Evolutionary conservation across 2,888 invertebrate genomes (phyloP).

Genomic region (Nomada ruficornis): DNA sequence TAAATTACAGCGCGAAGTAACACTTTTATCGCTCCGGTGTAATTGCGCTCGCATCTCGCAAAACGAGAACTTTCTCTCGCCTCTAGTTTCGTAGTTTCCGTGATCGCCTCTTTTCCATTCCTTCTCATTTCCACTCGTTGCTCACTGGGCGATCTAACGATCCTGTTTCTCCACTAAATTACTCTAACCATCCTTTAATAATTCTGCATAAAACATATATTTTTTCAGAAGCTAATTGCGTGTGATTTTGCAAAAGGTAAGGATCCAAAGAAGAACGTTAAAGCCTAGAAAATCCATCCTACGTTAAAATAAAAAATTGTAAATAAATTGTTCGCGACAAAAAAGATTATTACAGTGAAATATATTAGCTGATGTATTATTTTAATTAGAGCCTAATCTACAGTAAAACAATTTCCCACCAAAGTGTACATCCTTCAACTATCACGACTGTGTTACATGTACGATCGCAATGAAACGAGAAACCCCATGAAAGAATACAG

Average conservation of each 20-base stretch:
- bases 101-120: conserved; percentile 36
- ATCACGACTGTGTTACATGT: background rate
- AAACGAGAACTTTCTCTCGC: conserved; percentile 62
- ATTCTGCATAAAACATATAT: too few relatives aligned
- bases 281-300: too few relatives aligned
- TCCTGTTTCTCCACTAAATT: background rate
- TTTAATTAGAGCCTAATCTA: too few relatives aligned
- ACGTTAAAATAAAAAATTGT: too few relatives aligned
- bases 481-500: conserved; percentile 23
- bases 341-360: too few relatives aligned
- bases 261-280: too few relatives aligned
- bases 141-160: background rate
- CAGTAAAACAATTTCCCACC: too few relatives aligned
- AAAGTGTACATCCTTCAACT: background rate
- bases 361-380: too few relatives aligned
- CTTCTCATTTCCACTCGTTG: conserved; percentile 31
- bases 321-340: too few relatives aligned
- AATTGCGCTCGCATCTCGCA: conserved; percentile 68
- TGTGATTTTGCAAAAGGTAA: too few relatives aligned
- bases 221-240: too few relatives aligned
- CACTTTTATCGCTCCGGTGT: conserved; percentile 67
- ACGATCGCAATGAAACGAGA: conserved; percentile 23
- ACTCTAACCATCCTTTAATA: background rate
- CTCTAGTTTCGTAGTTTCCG: conserved; percentile 63
- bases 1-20: conserved; percentile 66